Percentiles rank a stretch among this genome's conserved stretches.
Evolutionary conservation across 2,113 vertebrate species (phyloP).

Genomic region (rabbit (Oryctolagus cuniculus)): DNA sequence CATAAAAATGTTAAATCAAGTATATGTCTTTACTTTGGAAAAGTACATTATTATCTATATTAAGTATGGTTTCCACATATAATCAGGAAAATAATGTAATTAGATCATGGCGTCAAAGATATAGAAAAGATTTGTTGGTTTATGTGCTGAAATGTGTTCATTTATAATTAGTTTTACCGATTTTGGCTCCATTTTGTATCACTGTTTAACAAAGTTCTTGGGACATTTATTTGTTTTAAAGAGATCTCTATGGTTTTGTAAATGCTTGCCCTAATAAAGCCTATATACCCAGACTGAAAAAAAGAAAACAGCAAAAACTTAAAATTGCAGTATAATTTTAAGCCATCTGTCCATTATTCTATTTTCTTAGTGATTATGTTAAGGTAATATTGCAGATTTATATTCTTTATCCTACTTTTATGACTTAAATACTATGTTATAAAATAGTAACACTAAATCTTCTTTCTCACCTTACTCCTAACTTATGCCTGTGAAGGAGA

Average conservation of each 20-base stretch:
- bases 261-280: slow-evolving; percentile 67
- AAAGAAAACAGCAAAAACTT: no score
- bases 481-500: neutral
- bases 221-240: slow-evolving; percentile 23
- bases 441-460: neutral
- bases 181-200: slow-evolving; percentile 46
- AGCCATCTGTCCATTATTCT: neutral
- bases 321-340: neutral
- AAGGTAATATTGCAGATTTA: neutral
- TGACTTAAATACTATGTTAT: neutral
- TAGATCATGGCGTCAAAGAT: neutral
- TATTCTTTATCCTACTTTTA: neutral
- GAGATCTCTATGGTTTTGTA: slow-evolving; percentile 35
- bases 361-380: neutral
- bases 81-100: slow-evolving; percentile 62
- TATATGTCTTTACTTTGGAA: slow-evolving; percentile 48
- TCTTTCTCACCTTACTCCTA: neutral
- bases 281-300: neutral
- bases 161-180: slow-evolving; percentile 43
- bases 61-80: slow-evolving; percentile 53
- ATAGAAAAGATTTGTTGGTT: neutral
- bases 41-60: neutral
- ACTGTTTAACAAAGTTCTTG: slow-evolving; percentile 29
- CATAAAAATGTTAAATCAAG: slow-evolving; percentile 38
- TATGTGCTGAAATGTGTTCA: slow-evolving; percentile 22